Base-by-base conservation (phyloP, 2,797 vertebrate species). In the Zalophus californianus region DNA sequence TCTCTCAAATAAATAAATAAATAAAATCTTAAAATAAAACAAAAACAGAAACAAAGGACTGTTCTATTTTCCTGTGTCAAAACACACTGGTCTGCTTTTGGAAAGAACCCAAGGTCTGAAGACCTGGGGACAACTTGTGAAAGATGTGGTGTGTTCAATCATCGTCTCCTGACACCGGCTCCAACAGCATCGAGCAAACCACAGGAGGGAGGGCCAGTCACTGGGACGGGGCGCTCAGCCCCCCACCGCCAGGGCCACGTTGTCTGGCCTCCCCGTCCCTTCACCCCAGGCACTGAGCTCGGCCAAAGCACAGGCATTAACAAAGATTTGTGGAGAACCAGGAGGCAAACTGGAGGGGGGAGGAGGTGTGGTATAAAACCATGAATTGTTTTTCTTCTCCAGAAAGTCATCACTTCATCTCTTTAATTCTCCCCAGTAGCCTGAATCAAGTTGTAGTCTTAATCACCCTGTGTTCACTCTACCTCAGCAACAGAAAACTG, bases 231-330 rank as follows among this genome's bases (percentile, higher is more conserved):
- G 1, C 0, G 0, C 9, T 18, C 68, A 29, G n/a, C 7, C 29
- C 16, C 1, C 0, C 1, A 10, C n/a, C 5, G 8, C 27, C n/a
- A 54, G 73, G 27, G 27, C 21, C 41, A 13, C 0, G 1, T 10
- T 13, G 41, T 14, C 13, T 2, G n/a, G 44, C 4, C 1, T 2
- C 23, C 38, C 77, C 6, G 4, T 25, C 84, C 8, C 41, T 16
- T 32, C 52, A 87, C 16, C 0, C 0, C 25, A 8, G 23, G 32
- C 0, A 7, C 2, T 2, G n/a, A 3, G 35, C 62, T 80, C 48
- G 0, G 35, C 29, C 32, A 2, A 35, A 13, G 14, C 56, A 18
- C 32, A 78, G 85, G 10, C 23, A 29, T 14, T 29, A 50, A 21
- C 52, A 32, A 75, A 44, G 48, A 20, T 23, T 12, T 58, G 48